These are phyloP conservation scores for Drosophila simulans DNA, from an alignment of 1,140 invertebrate genomes.

Conservation along the genomic window DNA sequence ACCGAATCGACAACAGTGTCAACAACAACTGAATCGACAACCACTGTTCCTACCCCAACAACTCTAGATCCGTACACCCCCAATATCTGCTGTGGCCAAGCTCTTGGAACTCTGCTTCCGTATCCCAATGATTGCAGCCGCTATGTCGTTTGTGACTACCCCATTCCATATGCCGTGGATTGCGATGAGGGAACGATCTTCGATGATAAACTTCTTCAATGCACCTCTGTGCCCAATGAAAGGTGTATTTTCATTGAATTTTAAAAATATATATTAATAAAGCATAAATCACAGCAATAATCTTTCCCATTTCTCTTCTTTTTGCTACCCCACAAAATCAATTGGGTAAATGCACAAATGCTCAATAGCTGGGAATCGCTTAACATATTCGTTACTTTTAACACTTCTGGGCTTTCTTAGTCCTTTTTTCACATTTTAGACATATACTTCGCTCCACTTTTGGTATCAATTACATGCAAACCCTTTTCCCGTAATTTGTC, in stretches of 20 bases:
- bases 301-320: background rate
- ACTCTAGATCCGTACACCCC: conserved; percentile 40
- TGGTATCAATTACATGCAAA: conserved; percentile 69
- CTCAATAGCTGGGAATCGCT: conserved; percentile 29
- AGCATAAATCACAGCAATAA: background rate
- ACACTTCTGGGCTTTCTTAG: conserved; percentile 20
- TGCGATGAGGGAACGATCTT: conserved; percentile 26
- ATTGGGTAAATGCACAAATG: conserved; percentile 55
- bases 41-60: background rate
- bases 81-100: conserved; percentile 29
- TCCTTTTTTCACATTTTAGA: conserved; percentile 4
- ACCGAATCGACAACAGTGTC: background rate
- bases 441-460: conserved; percentile 8
- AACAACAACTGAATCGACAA: conserved; percentile 10
- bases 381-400: conserved; percentile 8
- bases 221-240: conserved; percentile 17
- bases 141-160: conserved; percentile 65
- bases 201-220: conserved; percentile 13
- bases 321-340: conserved; percentile 31
- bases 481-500: conserved; percentile 56
- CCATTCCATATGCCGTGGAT: conserved; percentile 30
- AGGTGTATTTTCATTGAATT: conserved; percentile 1
- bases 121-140: conserved; percentile 60
- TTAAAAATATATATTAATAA: conserved; percentile 4
- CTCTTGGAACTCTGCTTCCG: conserved; percentile 48